Evolutionary conservation across 2,797 vertebrate genomes (phyloP), one percentile per base, ranked within the genome.

Genomic region (Caiman crocodilus): DNA sequence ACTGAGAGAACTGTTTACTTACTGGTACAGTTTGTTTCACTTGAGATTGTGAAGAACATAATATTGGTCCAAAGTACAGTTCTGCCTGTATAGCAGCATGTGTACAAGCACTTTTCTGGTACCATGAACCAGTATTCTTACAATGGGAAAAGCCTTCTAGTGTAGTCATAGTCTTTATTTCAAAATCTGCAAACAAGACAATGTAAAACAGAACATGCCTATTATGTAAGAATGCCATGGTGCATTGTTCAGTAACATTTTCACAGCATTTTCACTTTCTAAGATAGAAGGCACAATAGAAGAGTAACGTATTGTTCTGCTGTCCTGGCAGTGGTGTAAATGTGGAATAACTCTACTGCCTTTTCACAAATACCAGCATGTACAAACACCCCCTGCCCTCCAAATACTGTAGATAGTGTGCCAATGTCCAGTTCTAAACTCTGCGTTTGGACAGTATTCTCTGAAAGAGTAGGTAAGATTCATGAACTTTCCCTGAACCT

Each of bases 341-440:
- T 58, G 76, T 81, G 91, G n/a, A 84, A 74, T 23, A 8, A 12
- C 88, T 87, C 79, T 80, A 2, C 57, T 69, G 6, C 14, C 59
- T 69, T 81, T 23, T 61, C 10, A 58, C 30, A 65, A 1, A 0
- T 1, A 73, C 77, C n/a, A 50, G 21, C 79, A 92, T 63, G 73
- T 86, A 57, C 18, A 73, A 15, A 21, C 21, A 28, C 16, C 14
- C 23, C 16, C 15, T n/a, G n/a, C n/a, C 18, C 13, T 20, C 4
- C 56, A 42, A 73, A 21, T 50, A 50, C 13, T 50, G 42, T 50
- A 50, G 42, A 50, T 77, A 63, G 30, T 89, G 26, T n/a, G 42
- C 42, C 84, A 86, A 92, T 85, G 64, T 93, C 30, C 83, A 88
- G n/a, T 86, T 91, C 79, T 50, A 82, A 73, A 81, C 89, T 90